Evolutionary conservation across 2,797 vertebrate species (phyloP).

Genomic region (Pogonophryne albipinna): DNA sequence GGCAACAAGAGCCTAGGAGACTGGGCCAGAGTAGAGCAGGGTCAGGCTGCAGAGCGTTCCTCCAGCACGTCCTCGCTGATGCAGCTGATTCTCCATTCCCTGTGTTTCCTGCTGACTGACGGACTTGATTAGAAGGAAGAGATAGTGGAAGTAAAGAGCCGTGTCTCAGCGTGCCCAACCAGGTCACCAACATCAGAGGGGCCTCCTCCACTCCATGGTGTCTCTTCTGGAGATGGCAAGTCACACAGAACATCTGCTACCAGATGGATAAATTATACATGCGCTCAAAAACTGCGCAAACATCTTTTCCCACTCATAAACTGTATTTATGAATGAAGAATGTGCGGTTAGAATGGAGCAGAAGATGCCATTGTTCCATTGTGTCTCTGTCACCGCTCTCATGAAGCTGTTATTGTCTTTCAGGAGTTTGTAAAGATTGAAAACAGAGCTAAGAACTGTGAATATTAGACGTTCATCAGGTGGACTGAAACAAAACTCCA

Average conservation of each 20-base stretch:
- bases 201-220: background rate
- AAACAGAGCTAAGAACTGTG: too few relatives aligned
- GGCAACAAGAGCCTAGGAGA: slow-evolving; percentile 72
- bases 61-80: slow-evolving; percentile 57
- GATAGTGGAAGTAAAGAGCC: slow-evolving; percentile 20
- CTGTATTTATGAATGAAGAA: background rate
- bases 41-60: slow-evolving; percentile 60
- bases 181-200: slow-evolving; percentile 15
- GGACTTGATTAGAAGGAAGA: slow-evolving; percentile 31
- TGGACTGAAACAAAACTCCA: too few relatives aligned
- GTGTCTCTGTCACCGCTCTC: too few relatives aligned
- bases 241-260: slow-evolving; percentile 18
- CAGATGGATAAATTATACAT: background rate
- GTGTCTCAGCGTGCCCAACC: slow-evolving; percentile 2
- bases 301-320: background rate
- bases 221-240: background rate
- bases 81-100: slow-evolving; percentile 53
- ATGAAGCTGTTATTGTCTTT: too few relatives aligned
- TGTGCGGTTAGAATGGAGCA: background rate
- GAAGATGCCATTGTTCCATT: background rate
- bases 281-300: background rate
- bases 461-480: too few relatives aligned
- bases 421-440: too few relatives aligned
- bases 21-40: slow-evolving; percentile 51
- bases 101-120: slow-evolving; percentile 51